Evolutionary conservation across 2,888 invertebrate species (phyloP), one percentile per base, ranked within the genome.

Genomic region (Taenaris catops): DNA sequence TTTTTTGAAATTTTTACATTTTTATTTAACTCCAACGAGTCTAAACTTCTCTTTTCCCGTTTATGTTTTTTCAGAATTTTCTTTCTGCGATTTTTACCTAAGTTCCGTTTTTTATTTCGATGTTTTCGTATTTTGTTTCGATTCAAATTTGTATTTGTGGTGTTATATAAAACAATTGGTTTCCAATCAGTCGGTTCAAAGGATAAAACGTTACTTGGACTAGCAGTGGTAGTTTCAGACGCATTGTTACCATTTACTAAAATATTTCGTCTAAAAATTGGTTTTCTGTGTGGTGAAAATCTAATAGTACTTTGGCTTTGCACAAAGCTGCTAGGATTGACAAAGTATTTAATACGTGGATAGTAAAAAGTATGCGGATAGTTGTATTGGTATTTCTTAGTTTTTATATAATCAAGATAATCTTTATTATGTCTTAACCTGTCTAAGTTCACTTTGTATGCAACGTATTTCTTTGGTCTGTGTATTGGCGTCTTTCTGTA

Each of bases 351-450:
- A 0, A 86, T 58, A 53, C 80, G 73, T 4, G 86, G 86, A 51
- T 84, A 84, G 40, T 70, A 86, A 52, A 58, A 75, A 0, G 86
- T 86, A 20, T 67, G 61, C 3, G 80, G 83, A 51, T 84, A 86
- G 38, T 86, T 83, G 38, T 63, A 67, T 50, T 80, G 81, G 60
- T 86, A 86, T 46, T 86, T 86, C 51, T 86, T 86, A 2, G 74
- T 84, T 57, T 78, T 86, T 0, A 80, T 50, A 36, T 84, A 86
- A 45, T 86, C 84, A 21, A 69, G 58, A 34, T 81, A 66, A 52
- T 84, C 86, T 55, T 86, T 86, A 48, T 84, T 84, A 16, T 73
- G 63, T 51, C 80, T 81, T 1, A 86, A 46, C 33, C 67, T 76
- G 38, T 81, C 71, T 45, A 86, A 63, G 46, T 69, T 75, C 7